Base-by-base conservation (phyloP, 2,113 vertebrate genomes). In the Aphelocoma coerulescens region DNA sequence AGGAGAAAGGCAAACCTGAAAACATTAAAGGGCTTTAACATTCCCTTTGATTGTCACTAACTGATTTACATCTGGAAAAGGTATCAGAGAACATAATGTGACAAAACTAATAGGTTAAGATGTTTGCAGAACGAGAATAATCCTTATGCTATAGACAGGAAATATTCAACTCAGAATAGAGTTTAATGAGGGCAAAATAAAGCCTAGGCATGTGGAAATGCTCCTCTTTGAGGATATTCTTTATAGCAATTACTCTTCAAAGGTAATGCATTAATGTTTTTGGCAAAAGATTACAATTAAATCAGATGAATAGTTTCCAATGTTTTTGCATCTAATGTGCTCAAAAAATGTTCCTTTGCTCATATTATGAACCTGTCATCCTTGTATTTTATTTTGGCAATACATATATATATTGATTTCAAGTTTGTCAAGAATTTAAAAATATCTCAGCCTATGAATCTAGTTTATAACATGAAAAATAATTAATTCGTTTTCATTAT, bases 11-110 rank as follows among this genome's bases (percentile, higher is more conserved):
- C 79, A 95, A 92, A 96, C 58, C 59, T 91, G 85, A 93, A 79
- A 66, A 74, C 44, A 75, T 85, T 55, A 88, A 97, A 96, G 84
- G 95, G 97, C 97, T 98, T 97, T 94, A 98, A 98, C 97, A 95
- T 96, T 95, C 89, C 93, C 91, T 89, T 54, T 57, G 81, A 91
- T 82, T 97, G 98, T 98, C 97, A 82, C 88, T 97, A 98, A 98
- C 96, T 96, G 96, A 97, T 96, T 94, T 97, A 96, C 97, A 98
- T 98, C 98, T 98, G 95, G 96, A 98, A 98, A 97, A 98, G 96
- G 97, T 98, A 98, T 98, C 97, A 98, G 97, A 97, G 97, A 96
- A 97, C 89, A 96, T 97, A 98, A 97, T 94, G 69, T 57, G 98
- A 98, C 98, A 97, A 95, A 97, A 96, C 96, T 96, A 95, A 97